Evolutionary conservation across 35 echinoderm and acorn worm species (phyloP).

Genomic region (Ophiothrix spiculata): DNA sequence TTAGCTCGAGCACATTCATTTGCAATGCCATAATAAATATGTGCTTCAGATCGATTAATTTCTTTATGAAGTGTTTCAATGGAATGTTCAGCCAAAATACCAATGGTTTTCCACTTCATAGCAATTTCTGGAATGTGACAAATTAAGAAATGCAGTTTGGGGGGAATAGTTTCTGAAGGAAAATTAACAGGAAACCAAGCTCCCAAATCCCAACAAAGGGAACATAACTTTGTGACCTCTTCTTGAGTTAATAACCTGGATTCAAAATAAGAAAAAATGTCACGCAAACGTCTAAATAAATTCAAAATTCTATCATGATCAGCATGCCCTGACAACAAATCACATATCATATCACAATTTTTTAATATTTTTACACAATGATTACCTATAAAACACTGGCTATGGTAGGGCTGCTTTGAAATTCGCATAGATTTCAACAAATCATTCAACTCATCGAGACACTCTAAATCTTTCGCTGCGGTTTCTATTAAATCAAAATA

Average conservation of each 20-base stretch:
- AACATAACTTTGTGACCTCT: neutral
- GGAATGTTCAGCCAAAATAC: neutral
- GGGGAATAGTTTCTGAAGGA: constrained; percentile 10
- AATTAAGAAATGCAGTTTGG: constrained; percentile 16
- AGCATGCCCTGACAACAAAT: neutral
- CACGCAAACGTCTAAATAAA: neutral
- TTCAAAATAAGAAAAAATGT: neutral
- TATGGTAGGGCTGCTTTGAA: neutral
- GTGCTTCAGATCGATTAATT: no score
- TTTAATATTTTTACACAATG: neutral
- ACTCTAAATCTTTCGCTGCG: neutral
- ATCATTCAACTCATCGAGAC: neutral
- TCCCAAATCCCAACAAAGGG: constrained; percentile 11
- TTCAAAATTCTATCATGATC: neutral
- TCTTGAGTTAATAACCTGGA: neutral
- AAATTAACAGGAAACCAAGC: neutral
- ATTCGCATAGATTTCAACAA: neutral
- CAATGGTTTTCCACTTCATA: neutral
- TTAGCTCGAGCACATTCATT: no score
- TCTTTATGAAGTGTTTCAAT: constrained; percentile 15
- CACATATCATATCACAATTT: neutral
- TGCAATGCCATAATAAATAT: no score
- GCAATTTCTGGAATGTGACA: constrained; percentile 15
- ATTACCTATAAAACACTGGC: neutral
- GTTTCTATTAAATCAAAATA: neutral